These are phyloP conservation scores for Sander vitreus DNA, from an alignment of 2,113 vertebrate species.

Conservation along the genomic window DNA sequence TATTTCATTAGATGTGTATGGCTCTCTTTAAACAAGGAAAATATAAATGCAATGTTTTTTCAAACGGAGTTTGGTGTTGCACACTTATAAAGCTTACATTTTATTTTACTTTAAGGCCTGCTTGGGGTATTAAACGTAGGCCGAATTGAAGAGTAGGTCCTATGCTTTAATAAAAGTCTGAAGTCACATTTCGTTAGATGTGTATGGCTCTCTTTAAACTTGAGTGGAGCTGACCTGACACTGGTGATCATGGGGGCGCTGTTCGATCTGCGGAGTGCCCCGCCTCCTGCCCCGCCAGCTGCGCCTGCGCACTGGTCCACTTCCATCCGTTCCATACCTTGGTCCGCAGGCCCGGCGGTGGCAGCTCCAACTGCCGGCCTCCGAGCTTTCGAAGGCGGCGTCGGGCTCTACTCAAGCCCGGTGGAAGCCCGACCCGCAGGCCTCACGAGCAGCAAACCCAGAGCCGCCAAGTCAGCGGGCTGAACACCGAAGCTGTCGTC, in stretches of 20 bases:
- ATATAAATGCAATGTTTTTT: background rate
- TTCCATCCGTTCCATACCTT: slow-evolving; percentile 86
- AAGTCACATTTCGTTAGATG: accelerated
- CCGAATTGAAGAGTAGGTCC: background rate
- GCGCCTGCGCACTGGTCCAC: slow-evolving; percentile 89
- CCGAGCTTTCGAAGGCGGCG: slow-evolving; percentile 59
- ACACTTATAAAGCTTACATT: background rate
- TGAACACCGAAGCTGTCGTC: slow-evolving; percentile 22
- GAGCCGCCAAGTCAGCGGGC: slow-evolving; percentile 66
- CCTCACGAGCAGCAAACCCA: slow-evolving; percentile 74
- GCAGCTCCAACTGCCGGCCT: slow-evolving; percentile 59
- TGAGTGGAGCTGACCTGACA: slow-evolving; percentile 77
- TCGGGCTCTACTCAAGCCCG: slow-evolving; percentile 76
- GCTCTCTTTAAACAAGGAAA: background rate
- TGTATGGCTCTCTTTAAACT: background rate
- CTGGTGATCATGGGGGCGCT: slow-evolving; percentile 88
- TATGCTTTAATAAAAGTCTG: accelerated
- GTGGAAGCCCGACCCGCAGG: slow-evolving; percentile 86
- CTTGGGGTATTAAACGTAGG: background rate
- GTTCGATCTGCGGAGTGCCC: slow-evolving; percentile 85
- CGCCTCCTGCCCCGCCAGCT: slow-evolving; percentile 78
- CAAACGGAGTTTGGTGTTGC: background rate
- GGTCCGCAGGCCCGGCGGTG: slow-evolving; percentile 60
- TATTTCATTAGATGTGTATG: too few relatives aligned
- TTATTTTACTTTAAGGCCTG: background rate